Base-by-base conservation (phyloP, 2,797 vertebrate species). In the Adrianichthys oophorus region DNA sequence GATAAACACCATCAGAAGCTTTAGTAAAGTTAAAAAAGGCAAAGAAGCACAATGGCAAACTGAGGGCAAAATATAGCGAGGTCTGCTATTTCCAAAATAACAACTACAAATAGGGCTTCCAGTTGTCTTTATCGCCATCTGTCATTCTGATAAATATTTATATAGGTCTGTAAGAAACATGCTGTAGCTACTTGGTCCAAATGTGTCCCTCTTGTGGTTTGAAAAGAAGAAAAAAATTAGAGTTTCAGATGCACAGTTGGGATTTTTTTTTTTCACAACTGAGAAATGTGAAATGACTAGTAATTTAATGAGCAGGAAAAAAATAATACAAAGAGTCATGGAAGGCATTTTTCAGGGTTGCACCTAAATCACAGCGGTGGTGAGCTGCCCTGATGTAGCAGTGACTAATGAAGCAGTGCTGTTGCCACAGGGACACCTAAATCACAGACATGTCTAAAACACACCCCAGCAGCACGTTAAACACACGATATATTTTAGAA, bases 21-120 rank as follows among this genome's bases (percentile, higher is more conserved):
- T 24, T 43, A 47, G 32, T 55, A 68, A 68, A 72, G 59, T 67
- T 62, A 70, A 65, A 56, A 52, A 51, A 59, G 70, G 60, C 81
- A 80, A 68, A 52, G 59, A 71, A 49, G 43, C 57, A 60, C 65
- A 68, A 65, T 65, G 75, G 59, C 68, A 72, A 75, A 69, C 53
- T 72, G 65, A 79, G 75, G 76, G 78, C 72, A 74, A 15, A 49
- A 41, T 49, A 62, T 48, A 24, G 26, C 3, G 3, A 61, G 46
- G 52, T 42, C 41, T 42, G 48, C 72, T 70, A 61, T 83, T 74
- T 78, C 29, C 48, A 48, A 71, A 72, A 56, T 78, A 48, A 74
- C 67, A 44, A 67, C 55, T 32, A 24, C 47, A 65, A 73, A 76
- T 63, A 58, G 54, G 52, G 51, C 72, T 47, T 47, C 18, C 62